phyloP scores from a whole-genome alignment of 2,113 vertebrate species.

The Scatophagus argus region DNA sequence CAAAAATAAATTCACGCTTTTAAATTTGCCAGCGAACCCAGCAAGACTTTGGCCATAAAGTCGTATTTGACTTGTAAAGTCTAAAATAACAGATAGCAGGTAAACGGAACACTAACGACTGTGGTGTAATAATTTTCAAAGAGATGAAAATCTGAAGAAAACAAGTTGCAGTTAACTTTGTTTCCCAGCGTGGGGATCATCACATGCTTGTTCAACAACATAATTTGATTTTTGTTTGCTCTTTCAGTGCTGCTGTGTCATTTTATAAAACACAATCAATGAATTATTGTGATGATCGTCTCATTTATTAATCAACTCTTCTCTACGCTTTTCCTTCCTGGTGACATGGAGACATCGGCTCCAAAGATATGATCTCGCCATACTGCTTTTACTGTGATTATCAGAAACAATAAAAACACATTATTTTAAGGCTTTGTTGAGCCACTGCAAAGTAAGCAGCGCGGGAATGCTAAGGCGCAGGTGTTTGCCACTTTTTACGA shows the following conservation, averaged over 20 bases:
- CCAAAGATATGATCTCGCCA: too few species aligned
- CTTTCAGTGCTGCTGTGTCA: neutral
- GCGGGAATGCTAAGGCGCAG: neutral
- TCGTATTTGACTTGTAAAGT: neutral
- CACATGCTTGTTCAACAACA: neutral
- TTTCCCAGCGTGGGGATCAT: neutral
- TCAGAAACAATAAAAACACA: neutral
- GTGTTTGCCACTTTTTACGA: neutral
- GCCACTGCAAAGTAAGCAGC: neutral
- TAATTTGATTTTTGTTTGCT: neutral
- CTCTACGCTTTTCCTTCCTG: too few species aligned
- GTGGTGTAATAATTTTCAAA: neutral
- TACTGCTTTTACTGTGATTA: neutral
- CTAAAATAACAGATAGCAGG: neutral
- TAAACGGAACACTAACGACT: neutral
- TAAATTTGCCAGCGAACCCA: neutral
- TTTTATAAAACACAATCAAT: neutral
- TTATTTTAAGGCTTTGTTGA: neutral
- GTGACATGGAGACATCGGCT: too few species aligned
- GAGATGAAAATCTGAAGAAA: neutral
- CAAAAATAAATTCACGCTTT: neutral
- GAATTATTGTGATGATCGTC: too few species aligned
- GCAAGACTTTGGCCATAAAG: neutral
- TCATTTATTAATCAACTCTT: too few species aligned
- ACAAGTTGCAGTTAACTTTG: neutral